phyloP scores from a whole-genome alignment of 2,113 vertebrate genomes.

The Melozone crissalis region DNA sequence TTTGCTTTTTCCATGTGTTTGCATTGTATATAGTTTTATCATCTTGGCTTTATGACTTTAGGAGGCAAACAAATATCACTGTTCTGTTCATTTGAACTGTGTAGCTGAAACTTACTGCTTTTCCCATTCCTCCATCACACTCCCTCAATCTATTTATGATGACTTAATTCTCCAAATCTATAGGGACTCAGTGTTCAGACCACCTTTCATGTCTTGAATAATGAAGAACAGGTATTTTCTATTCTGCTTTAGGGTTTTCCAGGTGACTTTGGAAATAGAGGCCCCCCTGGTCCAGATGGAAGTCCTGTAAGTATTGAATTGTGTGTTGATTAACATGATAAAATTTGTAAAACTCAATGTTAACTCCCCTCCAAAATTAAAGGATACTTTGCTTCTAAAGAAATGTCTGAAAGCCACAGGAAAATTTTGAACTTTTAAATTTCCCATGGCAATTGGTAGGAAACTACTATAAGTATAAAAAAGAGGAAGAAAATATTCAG shows the following conservation, averaged over 20 bases:
- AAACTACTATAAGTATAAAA: background rate
- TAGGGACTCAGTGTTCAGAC: background rate
- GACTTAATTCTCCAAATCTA: background rate
- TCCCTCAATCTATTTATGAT: background rate
- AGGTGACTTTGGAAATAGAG: conserved; percentile 89
- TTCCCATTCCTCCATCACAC: background rate
- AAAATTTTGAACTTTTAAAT: background rate
- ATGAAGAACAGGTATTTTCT: background rate
- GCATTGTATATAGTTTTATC: background rate
- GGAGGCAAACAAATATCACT: background rate
- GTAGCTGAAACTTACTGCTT: background rate
- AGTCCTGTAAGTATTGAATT: conserved; percentile 83
- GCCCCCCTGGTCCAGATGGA: conserved; percentile 90
- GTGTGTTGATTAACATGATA: background rate
- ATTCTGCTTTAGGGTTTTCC: conserved; percentile 78
- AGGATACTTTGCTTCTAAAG: background rate
- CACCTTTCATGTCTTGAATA: background rate
- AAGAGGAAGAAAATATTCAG: background rate
- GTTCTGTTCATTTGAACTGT: background rate
- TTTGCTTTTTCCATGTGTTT: background rate
- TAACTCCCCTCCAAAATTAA: background rate
- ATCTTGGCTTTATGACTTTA: background rate
- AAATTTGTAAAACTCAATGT: background rate
- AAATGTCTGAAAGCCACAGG: background rate
- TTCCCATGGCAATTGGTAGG: background rate